phyloP scores from a whole-genome alignment of 1,140 invertebrate species.

The Mercenaria mercenaria region DNA sequence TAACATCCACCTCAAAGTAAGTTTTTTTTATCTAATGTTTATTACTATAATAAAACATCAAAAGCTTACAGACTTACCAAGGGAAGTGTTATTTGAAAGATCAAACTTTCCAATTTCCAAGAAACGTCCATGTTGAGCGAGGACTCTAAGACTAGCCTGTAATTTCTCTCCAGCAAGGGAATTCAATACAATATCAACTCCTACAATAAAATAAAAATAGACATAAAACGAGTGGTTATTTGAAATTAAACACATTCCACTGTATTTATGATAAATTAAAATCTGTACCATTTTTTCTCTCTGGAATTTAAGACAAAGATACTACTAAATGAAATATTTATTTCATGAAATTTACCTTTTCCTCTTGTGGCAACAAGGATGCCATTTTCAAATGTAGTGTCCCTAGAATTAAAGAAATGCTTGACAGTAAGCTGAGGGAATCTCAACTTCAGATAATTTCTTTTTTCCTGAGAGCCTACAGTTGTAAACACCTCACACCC shows the following conservation, averaged over 20 bases:
- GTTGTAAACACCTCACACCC: slow-evolving; percentile 90
- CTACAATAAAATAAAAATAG: slow-evolving; percentile 82
- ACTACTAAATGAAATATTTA: background rate
- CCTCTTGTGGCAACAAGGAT: slow-evolving; percentile 89
- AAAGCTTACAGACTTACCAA: too few species aligned
- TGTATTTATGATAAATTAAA: background rate
- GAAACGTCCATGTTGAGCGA: slow-evolving; percentile 96
- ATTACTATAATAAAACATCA: too few species aligned
- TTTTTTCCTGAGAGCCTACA: slow-evolving; percentile 91
- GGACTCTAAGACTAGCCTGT: slow-evolving; percentile 95
- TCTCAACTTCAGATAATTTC: slow-evolving; percentile 94
- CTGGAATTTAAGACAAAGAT: background rate
- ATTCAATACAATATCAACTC: slow-evolving; percentile 97
- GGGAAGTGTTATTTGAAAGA: slow-evolving; percentile 94
- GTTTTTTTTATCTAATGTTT: too few species aligned
- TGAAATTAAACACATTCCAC: background rate
- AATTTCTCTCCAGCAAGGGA: slow-evolving; percentile 97
- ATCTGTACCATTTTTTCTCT: background rate
- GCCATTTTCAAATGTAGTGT: slow-evolving; percentile 95
- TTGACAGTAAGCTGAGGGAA: slow-evolving; percentile 94
- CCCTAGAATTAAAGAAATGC: slow-evolving; percentile 97
- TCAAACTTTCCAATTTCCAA: slow-evolving; percentile 99
- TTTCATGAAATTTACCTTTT: slow-evolving; percentile 84
- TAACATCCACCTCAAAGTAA: too few species aligned
- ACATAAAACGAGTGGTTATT: background rate